Evolutionary conservation across 2,113 vertebrate species (phyloP), one percentile per base, ranked within the genome.

Genomic region (Isichthys henryi): DNA sequence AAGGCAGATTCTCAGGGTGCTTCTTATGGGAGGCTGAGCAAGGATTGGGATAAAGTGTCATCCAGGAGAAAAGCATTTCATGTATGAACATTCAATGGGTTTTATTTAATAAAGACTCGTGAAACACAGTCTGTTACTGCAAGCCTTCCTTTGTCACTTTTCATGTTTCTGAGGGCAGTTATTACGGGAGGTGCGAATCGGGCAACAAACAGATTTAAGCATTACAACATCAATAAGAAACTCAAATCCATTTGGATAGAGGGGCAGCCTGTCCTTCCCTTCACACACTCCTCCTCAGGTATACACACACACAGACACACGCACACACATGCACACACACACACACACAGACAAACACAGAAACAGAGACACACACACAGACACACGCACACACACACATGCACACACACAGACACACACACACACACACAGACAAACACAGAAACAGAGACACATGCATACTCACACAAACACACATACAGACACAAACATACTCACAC

Each of bases 1-100:
- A 89, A 91, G 85, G 88, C 90, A 90, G 89, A 62, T 35, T 23
- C 4, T 88, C 46, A 19, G 58, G 66, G 35, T 88, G 15, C 17
- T 45, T n/a, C 35, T 84, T 11, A 84, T 21, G 80, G 43, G 45
- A 43, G 45, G 45, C 15, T 85, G 39, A 74, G 62, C 49, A 17
- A 46, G 58, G 35, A 89, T 88, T 87, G 39, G 62, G 88, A 39
- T n/a, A 88, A 52, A 89, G 17, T 17, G 4, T 39, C 77, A 31
- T 21, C 9, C 17, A 74, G 35, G 43, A 35, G 10, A 88, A 66
- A 88, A 53, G 74, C n/a, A 39, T 6, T 80, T 80, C 7, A 27
- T 27, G 13, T 80, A 43, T 39, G 39, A 19, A 43, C 15, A 80
- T 80, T 8, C 74, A 19, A 45, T 23, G 3, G 82, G 39, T 8